Evolutionary conservation across 2,888 invertebrate species (phyloP).

Genomic region (Schizaphis graminum): DNA sequence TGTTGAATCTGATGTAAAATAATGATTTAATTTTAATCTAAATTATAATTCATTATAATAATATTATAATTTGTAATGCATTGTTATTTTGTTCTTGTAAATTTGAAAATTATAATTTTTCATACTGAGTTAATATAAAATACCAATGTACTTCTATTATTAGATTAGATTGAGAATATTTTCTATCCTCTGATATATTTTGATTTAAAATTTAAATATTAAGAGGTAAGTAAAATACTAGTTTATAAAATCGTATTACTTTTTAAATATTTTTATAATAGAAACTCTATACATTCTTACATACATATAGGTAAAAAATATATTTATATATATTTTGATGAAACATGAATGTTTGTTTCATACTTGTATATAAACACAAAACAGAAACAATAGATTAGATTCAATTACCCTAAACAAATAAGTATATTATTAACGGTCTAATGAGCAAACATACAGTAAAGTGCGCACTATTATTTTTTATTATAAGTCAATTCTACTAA

Average conservation of each 20-base stretch:
- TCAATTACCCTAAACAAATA: not conserved
- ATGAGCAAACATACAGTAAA: not conserved
- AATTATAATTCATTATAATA: not conserved
- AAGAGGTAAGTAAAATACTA: not conserved
- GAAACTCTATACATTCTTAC: not conserved
- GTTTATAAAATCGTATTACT: not conserved
- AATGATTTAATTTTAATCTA: not conserved
- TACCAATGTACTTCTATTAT: not conserved
- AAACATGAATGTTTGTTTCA: not conserved
- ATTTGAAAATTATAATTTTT: not conserved
- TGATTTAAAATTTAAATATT: not conserved
- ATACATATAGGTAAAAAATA: not conserved
- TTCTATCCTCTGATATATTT: not conserved
- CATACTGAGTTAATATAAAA: not conserved
- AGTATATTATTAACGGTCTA: not conserved
- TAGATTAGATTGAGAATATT: not conserved
- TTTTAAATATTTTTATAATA: not conserved
- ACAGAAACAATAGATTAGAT: not conserved
- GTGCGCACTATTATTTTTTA: not conserved
- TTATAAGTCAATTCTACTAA: not conserved
- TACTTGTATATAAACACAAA: not conserved
- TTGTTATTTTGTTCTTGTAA: not conserved
- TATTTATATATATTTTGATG: not conserved
- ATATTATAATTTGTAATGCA: not conserved
- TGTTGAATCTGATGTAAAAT: not conserved